These are phyloP conservation scores for Antennarius maculatus DNA, from an alignment of 2,797 vertebrate species.

Conservation along the genomic window DNA sequence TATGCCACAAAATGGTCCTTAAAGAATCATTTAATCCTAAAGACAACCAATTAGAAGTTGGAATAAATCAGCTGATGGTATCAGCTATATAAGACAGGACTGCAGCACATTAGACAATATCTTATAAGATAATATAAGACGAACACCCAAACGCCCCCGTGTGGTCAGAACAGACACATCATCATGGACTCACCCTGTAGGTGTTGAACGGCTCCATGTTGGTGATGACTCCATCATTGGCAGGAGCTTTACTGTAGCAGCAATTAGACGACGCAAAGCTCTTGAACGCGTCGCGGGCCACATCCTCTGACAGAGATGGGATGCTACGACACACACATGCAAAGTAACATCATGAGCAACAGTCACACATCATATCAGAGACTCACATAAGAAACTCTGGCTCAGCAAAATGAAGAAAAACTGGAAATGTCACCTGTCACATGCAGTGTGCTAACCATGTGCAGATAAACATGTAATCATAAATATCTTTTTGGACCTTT, in stretches of 20 bases:
- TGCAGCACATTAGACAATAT: no score
- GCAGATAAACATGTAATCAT: no score
- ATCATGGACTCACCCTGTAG: constrained; percentile 62
- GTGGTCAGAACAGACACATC: no score
- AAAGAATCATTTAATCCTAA: not conserved
- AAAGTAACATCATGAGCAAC: not conserved
- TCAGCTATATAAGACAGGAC: not conserved
- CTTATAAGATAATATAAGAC: no score
- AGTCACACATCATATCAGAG: no score
- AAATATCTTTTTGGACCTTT: no score
- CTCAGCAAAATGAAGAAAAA: no score
- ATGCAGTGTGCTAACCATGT: no score
- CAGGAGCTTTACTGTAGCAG: constrained; percentile 72
- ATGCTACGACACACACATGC: constrained; percentile 61
- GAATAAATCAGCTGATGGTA: not conserved
- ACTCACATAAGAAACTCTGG: no score
- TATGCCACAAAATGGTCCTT: not conserved
- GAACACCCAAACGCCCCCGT: no score
- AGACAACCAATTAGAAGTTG: not conserved
- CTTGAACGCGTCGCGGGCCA: constrained; percentile 73
- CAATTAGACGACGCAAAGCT: constrained; percentile 66
- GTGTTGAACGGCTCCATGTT: constrained; percentile 73
- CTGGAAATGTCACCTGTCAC: no score
- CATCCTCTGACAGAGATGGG: constrained; percentile 72
- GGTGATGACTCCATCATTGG: constrained; percentile 65